Conservation (phyloP, 2,888 invertebrate genomes). For the Caenorhabditis panamensis region DNA sequence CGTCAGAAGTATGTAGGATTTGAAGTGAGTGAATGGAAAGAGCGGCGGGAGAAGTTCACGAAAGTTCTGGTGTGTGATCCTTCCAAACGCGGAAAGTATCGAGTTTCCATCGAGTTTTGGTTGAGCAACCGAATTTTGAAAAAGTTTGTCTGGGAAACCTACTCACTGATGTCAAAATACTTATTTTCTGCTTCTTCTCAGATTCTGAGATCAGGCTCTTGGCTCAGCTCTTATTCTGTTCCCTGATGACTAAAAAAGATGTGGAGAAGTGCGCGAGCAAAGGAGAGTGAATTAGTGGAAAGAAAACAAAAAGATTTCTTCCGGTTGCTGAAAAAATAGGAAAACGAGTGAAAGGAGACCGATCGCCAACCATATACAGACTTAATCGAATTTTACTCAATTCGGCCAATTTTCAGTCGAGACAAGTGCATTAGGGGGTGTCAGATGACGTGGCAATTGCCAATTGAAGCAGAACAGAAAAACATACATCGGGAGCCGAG, state of each 20-base stretch:
- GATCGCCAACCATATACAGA: not conserved
- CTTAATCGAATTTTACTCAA: constrained; percentile 11
- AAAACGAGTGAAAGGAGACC: not conserved
- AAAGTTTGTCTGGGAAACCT: not conserved
- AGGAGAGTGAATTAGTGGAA: not conserved
- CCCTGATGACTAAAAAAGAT: too few species aligned
- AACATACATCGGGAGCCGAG: not conserved
- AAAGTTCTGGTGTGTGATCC: constrained; percentile 33
- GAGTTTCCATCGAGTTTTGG: constrained; percentile 2
- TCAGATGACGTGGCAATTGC: constrained; percentile 23
- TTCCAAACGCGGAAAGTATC: constrained; percentile 1
- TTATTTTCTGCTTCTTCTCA: too few species aligned
- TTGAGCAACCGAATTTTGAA: not conserved
- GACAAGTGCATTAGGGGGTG: constrained; percentile 19
- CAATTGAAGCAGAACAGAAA: constrained; percentile 1
- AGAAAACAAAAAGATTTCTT: constrained; percentile 3
- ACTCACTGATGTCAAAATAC: too few species aligned
- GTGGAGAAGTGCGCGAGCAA: constrained; percentile 3
- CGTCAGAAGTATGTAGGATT: constrained; percentile 20
- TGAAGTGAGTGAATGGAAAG: constrained; percentile 8
- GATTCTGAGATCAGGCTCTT: too few species aligned
- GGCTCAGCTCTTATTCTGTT: too few species aligned
- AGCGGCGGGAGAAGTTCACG: not conserved
- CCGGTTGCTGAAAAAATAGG: not conserved
- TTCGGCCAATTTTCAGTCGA: constrained; percentile 2